Evolutionary conservation across 2,797 vertebrate genomes (phyloP), one percentile per base, ranked within the genome.

Genomic region (Pseudotriccus pelzelni): DNA sequence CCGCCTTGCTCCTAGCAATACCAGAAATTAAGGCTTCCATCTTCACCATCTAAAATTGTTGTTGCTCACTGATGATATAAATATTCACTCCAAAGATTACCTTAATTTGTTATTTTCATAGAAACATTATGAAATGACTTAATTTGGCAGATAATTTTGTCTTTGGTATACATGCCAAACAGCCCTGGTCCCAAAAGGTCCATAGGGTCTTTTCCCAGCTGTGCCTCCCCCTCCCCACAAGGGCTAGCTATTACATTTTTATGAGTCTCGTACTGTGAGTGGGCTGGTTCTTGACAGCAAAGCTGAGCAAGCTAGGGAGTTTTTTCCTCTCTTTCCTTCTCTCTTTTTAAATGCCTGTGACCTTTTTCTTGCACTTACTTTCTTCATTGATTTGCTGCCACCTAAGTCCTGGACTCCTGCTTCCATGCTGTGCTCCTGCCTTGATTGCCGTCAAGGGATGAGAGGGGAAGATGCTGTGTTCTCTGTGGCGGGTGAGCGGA

Each of bases 331-430:
- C 36, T 72, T 66, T 78, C 39, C 84, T 5, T 62, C 44, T 72
- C 62, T 78, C 72, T 62, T 72, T 76, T 77, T 89, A 76, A 91
- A 77, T 87, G 36, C 52, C 19, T 82, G 19, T 77, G 66, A 62
- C 66, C 24, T 85, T 80, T 90, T 82, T 36, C 39, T 92, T 95
- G 67, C 79, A 25, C 32, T 37, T 74, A 66, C 7, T 88, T 94
- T 85, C 75, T 85, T 92, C 49, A 53, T 58, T 85, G 89, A 44
- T 64, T 95, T 94, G 58, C 80, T 90, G 49, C 87, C 44, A 74
- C 37, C 39, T 53, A 77, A 67, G 53, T 75, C 63, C 76, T 78
- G 79, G 62, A 75, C 67, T 90, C 52, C 75, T 72, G n/a, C 72
- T 76, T 95, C 76, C 36, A 19, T 68, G 63, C 63, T 83, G 80